Evolutionary conservation across 2,797 vertebrate species (phyloP), one percentile per base, ranked within the genome.

Genomic region (Morelia viridis): DNA sequence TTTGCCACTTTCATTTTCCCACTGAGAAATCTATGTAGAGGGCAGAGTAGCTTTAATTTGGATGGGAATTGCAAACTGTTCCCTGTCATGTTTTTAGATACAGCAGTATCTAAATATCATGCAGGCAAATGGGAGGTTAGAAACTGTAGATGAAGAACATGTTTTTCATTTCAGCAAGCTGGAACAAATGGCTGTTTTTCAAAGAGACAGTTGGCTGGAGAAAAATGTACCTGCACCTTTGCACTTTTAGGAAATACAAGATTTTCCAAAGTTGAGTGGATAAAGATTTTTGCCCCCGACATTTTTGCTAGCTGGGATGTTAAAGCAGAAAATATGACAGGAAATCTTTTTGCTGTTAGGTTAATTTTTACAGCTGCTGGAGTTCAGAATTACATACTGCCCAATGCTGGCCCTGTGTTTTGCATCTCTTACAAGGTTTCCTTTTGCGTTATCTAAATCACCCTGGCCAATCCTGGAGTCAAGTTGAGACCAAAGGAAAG

Each of bases 181-280:
- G 83, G 93, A 9, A 35, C 88, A 53, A 95, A 94, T 41, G 26
- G 17, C 28, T 92, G 56, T 46, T 94, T 91, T 89, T 91, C 87
- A 95, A 93, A 93, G 64, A 76, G 35, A 35, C 24, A 89, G 4
- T 9, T 80, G 0, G 0, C 6, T 85, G 13, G 58, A 41, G 57
- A 87, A 65, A 91, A 76, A 64, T 13, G 28, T 91, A 71, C 90
- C 65, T 88, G 65, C 86, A 83, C 62, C 92, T 93, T 90, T 93
- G 83, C 94, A 96, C 94, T 95, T 94, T 93, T 76, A 93, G 91
- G 90, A 92, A 53, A 91, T 71, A 92, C 65, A 93, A 65, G 89
- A 46, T 89, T 91, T 15, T 89, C 68, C 91, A 95, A 96, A 95
- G 86, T 88, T 93, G 92, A 94, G 88, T 89, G 86, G 92, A 87